phyloP scores from a whole-genome alignment of 2,888 invertebrate genomes.

The Thereva nobilitata region DNA sequence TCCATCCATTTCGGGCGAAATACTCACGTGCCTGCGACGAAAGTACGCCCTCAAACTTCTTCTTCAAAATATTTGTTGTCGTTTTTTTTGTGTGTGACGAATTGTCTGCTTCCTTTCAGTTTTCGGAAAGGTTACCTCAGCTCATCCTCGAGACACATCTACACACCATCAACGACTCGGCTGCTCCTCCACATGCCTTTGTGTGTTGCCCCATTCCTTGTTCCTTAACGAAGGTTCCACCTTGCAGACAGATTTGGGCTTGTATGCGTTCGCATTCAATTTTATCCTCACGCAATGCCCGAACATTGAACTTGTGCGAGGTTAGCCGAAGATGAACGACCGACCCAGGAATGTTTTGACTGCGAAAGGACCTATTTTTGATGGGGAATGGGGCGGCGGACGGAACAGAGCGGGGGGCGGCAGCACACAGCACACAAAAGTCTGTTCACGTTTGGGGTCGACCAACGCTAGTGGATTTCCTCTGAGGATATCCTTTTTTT shows the following conservation, averaged over 20 bases:
- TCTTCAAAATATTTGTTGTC: no score
- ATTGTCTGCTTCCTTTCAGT: conserved; percentile 33
- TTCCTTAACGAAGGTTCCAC: conserved; percentile 22
- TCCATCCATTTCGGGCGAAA: no score
- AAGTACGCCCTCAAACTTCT: no score
- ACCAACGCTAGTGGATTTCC: conserved; percentile 24
- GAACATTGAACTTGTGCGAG: conserved; percentile 38
- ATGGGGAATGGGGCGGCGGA: no score
- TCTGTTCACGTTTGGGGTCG: neutral
- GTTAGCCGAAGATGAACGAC: conserved; percentile 30
- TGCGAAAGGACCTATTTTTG: neutral
- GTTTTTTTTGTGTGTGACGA: no score
- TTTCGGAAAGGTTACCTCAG: conserved; percentile 28
- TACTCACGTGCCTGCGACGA: no score
- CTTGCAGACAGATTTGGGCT: conserved; percentile 9
- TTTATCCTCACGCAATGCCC: conserved; percentile 40
- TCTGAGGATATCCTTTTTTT: conserved; percentile 13
- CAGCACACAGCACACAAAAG: neutral
- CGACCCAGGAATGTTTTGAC: conserved; percentile 34
- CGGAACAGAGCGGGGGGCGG: neutral
- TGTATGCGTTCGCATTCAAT: conserved; percentile 33
- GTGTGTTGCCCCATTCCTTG: conserved; percentile 2
- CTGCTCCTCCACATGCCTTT: neutral
- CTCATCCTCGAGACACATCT: conserved; percentile 16
- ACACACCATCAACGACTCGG: conserved; percentile 7